Conservation (phyloP, 2,888 invertebrate species). For the Acanthosepion esculentum region DNA sequence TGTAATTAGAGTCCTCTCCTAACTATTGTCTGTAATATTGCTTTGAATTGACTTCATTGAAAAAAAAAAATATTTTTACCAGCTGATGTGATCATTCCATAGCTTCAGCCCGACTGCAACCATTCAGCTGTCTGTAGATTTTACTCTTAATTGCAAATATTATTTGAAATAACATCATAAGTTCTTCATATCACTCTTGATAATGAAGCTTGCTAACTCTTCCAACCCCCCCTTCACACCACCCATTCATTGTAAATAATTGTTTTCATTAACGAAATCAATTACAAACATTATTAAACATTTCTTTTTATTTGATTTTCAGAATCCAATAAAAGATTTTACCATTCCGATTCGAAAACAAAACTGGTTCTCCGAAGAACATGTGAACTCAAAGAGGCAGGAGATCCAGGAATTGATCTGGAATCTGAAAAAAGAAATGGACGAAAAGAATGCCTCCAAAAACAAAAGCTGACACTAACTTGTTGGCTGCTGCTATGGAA, state of each 20-base stretch:
- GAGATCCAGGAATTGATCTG: constrained; percentile 88
- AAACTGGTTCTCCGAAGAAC: constrained; percentile 90
- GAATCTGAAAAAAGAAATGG: constrained; percentile 82
- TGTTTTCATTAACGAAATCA: too few species aligned
- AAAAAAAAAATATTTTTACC: too few species aligned
- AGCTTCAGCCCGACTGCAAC: background rate
- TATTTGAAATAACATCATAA: too few species aligned
- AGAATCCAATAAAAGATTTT: constrained; percentile 89
- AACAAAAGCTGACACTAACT: constrained; percentile 44
- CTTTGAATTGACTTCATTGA: too few species aligned
- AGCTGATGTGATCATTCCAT: background rate
- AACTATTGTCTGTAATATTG: too few species aligned
- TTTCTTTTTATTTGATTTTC: constrained; percentile 62
- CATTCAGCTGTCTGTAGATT: background rate
- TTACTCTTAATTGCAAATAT: too few species aligned
- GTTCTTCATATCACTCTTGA: too few species aligned
- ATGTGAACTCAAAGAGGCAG: constrained; percentile 88
- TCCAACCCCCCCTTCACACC: too few species aligned
- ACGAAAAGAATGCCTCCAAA: constrained; percentile 48
- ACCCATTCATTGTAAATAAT: too few species aligned
- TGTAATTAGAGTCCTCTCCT: too few species aligned
- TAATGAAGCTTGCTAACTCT: too few species aligned
- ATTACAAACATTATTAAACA: background rate
- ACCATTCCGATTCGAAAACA: constrained; percentile 86
- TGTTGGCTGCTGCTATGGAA: background rate